A percentile compares a stretch with the other conserved stretches of the same genome.
Evolutionary conservation across 1,140 invertebrate species (phyloP).

Genomic region (Solenopsis fugax): DNA sequence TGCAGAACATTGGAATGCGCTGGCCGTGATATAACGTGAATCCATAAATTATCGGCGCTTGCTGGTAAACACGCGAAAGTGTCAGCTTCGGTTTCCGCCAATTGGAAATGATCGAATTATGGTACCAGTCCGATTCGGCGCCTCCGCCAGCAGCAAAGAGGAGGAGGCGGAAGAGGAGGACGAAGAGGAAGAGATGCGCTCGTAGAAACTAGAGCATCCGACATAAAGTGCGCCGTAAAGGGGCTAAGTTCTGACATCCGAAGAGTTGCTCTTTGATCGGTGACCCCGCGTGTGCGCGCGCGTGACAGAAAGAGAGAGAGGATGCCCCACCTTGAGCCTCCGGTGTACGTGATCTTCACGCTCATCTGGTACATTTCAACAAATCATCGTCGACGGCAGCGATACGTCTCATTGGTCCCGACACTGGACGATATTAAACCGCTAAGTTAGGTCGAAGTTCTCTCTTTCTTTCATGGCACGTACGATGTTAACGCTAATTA

Average conservation of each 20-base stretch:
- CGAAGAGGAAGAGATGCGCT: neutral
- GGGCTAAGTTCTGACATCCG: slow-evolving; percentile 52
- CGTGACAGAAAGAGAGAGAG: neutral
- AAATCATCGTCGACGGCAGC: slow-evolving; percentile 32
- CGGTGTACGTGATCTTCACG: slow-evolving; percentile 35
- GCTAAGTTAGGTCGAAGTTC: slow-evolving; percentile 16
- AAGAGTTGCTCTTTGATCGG: slow-evolving; percentile 67
- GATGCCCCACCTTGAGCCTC: slow-evolving; percentile 3
- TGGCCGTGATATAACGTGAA: slow-evolving; percentile 10
- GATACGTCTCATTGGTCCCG: slow-evolving; percentile 35
- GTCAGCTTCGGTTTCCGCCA: slow-evolving; percentile 54
- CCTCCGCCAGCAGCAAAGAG: neutral
- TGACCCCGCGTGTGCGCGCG: slow-evolving; percentile 5
- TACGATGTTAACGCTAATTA: neutral
- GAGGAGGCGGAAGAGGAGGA: neutral
- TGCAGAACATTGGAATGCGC: neutral
- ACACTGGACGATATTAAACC: slow-evolving; percentile 42
- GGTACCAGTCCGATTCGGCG: slow-evolving; percentile 25
- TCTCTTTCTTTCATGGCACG: neutral
- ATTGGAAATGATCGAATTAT: slow-evolving; percentile 60
- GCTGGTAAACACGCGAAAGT: slow-evolving; percentile 57
- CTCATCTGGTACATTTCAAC: slow-evolving; percentile 42
- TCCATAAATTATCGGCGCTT: slow-evolving; percentile 53
- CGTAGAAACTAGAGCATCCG: slow-evolving; percentile 45
- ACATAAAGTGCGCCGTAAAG: slow-evolving; percentile 35